Evolutionary conservation across 2,113 vertebrate species (phyloP).

Genomic region (Sterrhoptilus dennistouni): DNA sequence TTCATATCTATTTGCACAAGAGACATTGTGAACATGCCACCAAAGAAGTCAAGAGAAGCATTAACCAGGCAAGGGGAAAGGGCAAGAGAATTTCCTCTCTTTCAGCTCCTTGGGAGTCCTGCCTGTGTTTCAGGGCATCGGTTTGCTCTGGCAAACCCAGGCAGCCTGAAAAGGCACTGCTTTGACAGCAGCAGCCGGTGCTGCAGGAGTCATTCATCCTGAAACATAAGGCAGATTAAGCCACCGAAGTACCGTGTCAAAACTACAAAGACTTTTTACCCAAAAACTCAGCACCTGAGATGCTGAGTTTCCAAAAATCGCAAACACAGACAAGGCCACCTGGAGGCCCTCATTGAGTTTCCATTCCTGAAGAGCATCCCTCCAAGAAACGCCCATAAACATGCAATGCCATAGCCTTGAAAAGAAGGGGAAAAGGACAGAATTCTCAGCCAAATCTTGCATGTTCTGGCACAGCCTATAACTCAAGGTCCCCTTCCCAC

Average conservation of each 20-base stretch:
- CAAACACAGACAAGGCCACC: background rate
- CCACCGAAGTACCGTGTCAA: fast-evolving
- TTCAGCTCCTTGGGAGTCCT: background rate
- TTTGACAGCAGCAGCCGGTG: background rate
- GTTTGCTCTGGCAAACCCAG: fast-evolving
- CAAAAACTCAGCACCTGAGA: background rate
- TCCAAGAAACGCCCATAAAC: fast-evolving
- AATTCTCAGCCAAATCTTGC: background rate
- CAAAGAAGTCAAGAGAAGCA: background rate
- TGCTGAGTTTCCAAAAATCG: background rate
- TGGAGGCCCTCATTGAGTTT: background rate
- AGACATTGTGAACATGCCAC: background rate
- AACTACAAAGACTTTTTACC: background rate
- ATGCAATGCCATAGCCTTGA: background rate
- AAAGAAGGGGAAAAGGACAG: background rate
- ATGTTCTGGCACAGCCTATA: fast-evolving
- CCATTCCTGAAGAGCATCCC: background rate
- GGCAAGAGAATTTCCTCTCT: background rate
- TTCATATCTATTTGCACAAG: background rate
- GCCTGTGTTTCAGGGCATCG: fast-evolving
- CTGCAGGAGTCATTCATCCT: background rate
- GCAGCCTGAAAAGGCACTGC: background rate
- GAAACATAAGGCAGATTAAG: background rate
- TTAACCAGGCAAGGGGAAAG: background rate
- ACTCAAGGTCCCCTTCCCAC: background rate